Base-by-base conservation (phyloP, 1,140 invertebrate genomes). In the Penaeus vannamei region DNA sequence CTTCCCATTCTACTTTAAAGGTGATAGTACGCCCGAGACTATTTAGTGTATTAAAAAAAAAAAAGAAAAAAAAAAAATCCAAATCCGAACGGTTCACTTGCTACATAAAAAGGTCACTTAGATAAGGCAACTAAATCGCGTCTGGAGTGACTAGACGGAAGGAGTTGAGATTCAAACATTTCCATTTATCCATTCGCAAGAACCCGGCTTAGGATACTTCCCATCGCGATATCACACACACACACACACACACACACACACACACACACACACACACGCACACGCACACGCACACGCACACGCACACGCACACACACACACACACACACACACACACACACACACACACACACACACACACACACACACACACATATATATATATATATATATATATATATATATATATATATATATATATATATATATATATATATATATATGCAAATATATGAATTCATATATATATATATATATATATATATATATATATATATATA, bases 371-470 rank as follows among this genome's bases (percentile, higher is more conserved):
- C 7, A 66, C 7, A 26, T 22, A 66, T 66, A 66, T 66, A 66
- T 66, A 66, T 66, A 66, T 66, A 66, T 66, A 66, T 66, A 66
- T 26, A 66, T 66, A 66, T 66, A 66, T 66, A 66, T 66, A 66
- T 66, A 66, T 66, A 26, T 26, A 66, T 66, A 66, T 66, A 66
- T 66, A 66, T 66, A 66, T 23, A 66, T 36, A 36, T 36, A 36
- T 36, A 36, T 36, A 36, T 36, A 36, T 36, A 36, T 36, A 36
- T 36, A 36, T 36, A 36, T 36, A 36, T 36, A 36, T 36, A 36
- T 36, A 36, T 36, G 5, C 7, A 66, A 2, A 66, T 26, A 66
- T 26, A 66, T 66, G 7, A 2, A 66, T 66, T 2, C 7, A 66
- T 66, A 66, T 66, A 66, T 66, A 66, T 66, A 66, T 66, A 66